Percentiles rank a stretch among this genome's conserved stretches.
These are phyloP conservation scores for Laterallus jamaicensis DNA, from an alignment of 2,113 vertebrate species.

Conservation along the genomic window DNA sequence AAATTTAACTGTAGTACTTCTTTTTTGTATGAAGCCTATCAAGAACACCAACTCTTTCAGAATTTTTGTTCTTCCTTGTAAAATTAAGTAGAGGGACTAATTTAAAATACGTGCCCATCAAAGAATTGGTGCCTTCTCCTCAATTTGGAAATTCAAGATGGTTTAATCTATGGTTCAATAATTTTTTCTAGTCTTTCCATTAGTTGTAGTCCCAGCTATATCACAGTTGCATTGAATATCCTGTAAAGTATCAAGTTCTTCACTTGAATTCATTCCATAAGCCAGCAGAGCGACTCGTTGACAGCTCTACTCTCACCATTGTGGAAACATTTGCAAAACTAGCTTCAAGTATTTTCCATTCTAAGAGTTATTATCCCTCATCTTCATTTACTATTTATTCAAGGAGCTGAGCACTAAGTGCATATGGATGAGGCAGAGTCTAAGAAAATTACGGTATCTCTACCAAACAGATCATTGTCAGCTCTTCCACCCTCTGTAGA, in stretches of 20 bases:
- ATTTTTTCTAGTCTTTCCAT: background rate
- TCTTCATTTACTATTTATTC: background rate
- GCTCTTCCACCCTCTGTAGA: background rate
- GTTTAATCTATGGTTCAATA: background rate
- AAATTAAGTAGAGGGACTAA: background rate
- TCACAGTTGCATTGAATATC: background rate
- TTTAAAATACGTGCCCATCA: background rate
- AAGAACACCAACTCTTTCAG: background rate
- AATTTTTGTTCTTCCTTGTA: background rate
- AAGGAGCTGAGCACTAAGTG: background rate
- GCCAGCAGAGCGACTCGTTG: accelerated
- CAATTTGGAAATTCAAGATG: background rate
- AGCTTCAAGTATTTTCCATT: background rate
- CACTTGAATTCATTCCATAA: background rate
- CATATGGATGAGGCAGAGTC: background rate
- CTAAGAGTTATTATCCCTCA: background rate
- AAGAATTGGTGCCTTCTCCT: background rate
- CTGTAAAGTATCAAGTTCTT: background rate
- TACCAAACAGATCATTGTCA: background rate
- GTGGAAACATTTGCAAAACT: background rate
- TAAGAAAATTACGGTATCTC: background rate
- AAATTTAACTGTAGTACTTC: background rate
- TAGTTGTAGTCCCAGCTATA: background rate
- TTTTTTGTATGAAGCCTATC: background rate
- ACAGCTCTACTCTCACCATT: background rate